phyloP scores from a whole-genome alignment of 2,888 invertebrate species.

The Macropis europaea region DNA sequence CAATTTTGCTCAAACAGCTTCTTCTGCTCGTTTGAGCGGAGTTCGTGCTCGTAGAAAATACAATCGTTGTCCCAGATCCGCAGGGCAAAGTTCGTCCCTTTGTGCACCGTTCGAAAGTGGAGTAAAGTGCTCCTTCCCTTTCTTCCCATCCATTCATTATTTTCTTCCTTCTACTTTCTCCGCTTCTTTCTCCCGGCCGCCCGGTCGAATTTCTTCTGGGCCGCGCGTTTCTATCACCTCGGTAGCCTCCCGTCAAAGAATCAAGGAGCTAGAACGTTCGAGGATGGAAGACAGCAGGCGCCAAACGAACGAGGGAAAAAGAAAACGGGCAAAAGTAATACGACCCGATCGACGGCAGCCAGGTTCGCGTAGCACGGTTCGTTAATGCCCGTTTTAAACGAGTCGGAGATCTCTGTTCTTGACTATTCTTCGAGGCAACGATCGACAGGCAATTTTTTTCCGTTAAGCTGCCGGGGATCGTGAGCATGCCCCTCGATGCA shows the following conservation, averaged over 20 bases:
- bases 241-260: conserved; percentile 24
- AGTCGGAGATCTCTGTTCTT: conserved; percentile 40
- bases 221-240: conserved; percentile 52
- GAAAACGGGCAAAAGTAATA: conserved; percentile 10
- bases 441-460: conserved; percentile 59
- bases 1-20: conserved; percentile 55
- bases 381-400: conserved; percentile 47
- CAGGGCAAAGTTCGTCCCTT: conserved; percentile 58
- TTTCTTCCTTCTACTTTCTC: conserved; percentile 1
- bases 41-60: conserved; percentile 59
- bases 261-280: not conserved
- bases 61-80: conserved; percentile 58
- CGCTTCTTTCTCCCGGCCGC: conserved; percentile 16
- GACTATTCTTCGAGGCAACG: conserved; percentile 31
- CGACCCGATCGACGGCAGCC: not conserved
- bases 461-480: conserved; percentile 37
- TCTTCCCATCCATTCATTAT: conserved; percentile 28
- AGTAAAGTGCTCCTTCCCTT: conserved; percentile 50
- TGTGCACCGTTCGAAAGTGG: conserved; percentile 61
- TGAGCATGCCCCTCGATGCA: conserved; percentile 21
- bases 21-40: conserved; percentile 40
- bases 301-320: not conserved
- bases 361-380: conserved; percentile 13
- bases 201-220: not conserved
- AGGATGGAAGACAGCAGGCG: not conserved